Evolutionary conservation across 2,888 invertebrate genomes (phyloP), one percentile per base, ranked within the genome.

Genomic region (Yponomeuta plumbellus): DNA sequence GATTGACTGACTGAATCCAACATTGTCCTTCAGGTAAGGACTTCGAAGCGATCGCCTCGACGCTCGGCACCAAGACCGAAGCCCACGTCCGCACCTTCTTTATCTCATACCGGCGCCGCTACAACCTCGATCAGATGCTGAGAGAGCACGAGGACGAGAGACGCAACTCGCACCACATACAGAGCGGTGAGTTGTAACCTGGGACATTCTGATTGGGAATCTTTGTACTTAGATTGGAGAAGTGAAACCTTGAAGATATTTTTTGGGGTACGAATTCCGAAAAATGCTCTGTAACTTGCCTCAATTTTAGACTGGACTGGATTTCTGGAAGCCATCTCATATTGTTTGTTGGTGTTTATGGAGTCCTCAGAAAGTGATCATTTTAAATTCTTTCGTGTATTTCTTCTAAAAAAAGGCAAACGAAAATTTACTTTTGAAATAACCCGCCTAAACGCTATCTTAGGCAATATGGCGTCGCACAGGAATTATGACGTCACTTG

Each of bases 61-160:
- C 97, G 13, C 93, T 99, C 71, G 98, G 98, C 70, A 99, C 97
- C 66, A 99, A 99, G 92, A 97, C 97, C 0, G 98, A 98, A 85
- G 94, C 96, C 65, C 98, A 98, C 81, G 93, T 99, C 62, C 95
- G 97, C 71, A 95, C 95, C 64, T 99, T 98, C 89, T 99, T 97
- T 87, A 94, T 96, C 11, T 97, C 97, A 80, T 97, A 98, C 86
- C 94, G 97, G 64, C 94, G 97, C 73, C 94, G 97, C 67, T 97
- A 96, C 86, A 97, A 97, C 86, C 91, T 98, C 72, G 98, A 98
- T 83, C 94, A 94, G 21, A 94, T 97, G 56, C 89, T 98, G 65
- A 95, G 96, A 76, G 97, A 98, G 76, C 96, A 95, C 84, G 97
- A 97, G 79, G 95, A 94, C 40, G 96, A 96, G 74, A 94, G 94